phyloP scores from a whole-genome alignment of 2,113 vertebrate genomes.

The Pituophis catenifer region DNA sequence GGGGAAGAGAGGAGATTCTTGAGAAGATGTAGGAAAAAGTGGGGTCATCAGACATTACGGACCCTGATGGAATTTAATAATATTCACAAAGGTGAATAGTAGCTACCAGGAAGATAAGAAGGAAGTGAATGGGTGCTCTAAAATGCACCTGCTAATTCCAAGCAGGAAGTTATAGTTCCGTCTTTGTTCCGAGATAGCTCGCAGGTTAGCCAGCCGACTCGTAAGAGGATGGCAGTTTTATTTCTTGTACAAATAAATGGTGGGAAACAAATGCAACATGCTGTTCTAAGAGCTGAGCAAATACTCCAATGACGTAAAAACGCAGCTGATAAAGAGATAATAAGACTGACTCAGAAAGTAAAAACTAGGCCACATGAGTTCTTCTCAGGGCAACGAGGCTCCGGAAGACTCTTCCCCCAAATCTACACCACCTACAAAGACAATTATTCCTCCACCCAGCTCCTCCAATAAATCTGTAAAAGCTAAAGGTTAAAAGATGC shows the following conservation, averaged over 20 bases:
- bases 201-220: neutral
- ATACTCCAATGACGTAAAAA: conserved; percentile 47
- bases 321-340: conserved; percentile 21
- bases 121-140: neutral
- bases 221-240: neutral
- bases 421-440: conserved; percentile 37
- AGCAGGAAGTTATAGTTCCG: neutral
- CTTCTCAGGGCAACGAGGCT: conserved; percentile 40
- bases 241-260: neutral
- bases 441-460: conserved; percentile 11
- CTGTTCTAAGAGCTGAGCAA: neutral
- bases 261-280: neutral
- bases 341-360: conserved; percentile 38
- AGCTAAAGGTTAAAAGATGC: conserved; percentile 30
- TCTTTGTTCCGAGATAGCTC: neutral
- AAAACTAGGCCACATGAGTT: conserved; percentile 12
- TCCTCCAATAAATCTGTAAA: neutral
- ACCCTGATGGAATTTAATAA: neutral
- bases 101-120: neutral
- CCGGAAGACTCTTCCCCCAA: conserved; percentile 50
- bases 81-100: neutral
- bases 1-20: too few species aligned
- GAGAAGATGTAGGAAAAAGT: neutral
- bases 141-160: too few species aligned
- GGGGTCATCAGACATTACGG: neutral